Conservation (phyloP, 2,888 invertebrate genomes). For the Atrina japonica region DNA sequence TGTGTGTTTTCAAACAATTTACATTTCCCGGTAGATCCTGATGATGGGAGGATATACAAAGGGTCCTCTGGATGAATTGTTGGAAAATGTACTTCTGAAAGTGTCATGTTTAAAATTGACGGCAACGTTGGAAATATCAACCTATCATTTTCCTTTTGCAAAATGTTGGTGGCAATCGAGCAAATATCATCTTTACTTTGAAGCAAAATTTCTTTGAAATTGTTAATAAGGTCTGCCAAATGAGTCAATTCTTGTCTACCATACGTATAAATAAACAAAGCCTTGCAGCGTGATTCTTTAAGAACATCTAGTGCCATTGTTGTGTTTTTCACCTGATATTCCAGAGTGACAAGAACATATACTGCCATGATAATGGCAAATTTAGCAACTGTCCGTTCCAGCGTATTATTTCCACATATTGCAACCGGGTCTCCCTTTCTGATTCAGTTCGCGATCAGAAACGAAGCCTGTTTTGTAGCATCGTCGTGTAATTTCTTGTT, state of each 20-base stretch:
- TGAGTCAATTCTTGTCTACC: not conserved
- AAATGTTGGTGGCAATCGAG: not conserved
- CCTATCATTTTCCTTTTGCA: not conserved
- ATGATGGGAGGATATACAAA: conserved; percentile 11
- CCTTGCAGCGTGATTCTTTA: not conserved
- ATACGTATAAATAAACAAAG: conserved; percentile 14
- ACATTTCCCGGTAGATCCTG: conserved; percentile 28
- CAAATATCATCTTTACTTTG: not conserved
- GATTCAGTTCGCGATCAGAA: conserved; percentile 9
- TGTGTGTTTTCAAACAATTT: conserved; percentile 13
- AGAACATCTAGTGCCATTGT: not conserved
- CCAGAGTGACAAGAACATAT: conserved; percentile 17
- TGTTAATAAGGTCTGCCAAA: not conserved
- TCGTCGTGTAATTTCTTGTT: not conserved
- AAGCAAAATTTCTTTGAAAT: no score
- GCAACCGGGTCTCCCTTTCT: conserved; percentile 12
- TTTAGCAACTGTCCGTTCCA: conserved; percentile 20
- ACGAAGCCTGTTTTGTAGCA: conserved; percentile 1
- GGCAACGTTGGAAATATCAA: not conserved
- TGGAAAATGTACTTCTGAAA: not conserved
- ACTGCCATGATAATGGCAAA: conserved; percentile 28
- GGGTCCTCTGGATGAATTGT: conserved; percentile 20
- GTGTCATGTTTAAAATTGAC: not conserved
- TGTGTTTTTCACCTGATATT: not conserved
- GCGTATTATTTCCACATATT: conserved; percentile 20